Evolutionary conservation across 1,140 invertebrate species (phyloP), one percentile per base, ranked within the genome.

Genomic region (Ceratosolen solmsi): DNA sequence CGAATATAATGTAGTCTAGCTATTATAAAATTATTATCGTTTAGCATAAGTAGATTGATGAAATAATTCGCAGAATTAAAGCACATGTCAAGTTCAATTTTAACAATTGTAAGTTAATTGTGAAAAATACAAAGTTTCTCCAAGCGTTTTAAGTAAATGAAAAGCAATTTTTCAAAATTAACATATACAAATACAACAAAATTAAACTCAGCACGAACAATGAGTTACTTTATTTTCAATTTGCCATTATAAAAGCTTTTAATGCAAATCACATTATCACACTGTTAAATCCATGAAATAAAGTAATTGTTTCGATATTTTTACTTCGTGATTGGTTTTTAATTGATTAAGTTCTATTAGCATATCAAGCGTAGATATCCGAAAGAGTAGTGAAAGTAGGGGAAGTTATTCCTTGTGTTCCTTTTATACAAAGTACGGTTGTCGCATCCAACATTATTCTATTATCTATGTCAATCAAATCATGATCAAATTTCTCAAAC

Each of bases 401-500:
- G 58, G 60, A 65, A 70, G n/a, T 27, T 30, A 22, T 27, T 54
- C 25, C 68, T 38, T 80, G 49, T 74, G 56, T 65, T 51, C 71
- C 79, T 74, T 74, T 74, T 63, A 65, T 36, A 65, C 30, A 65
- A 60, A 80, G 56, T 70, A 74, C 73, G 75, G 72, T 70, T 68
- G 79, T 75, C 72, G 60, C 68, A 65, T 79, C 58, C 65, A 65
- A 74, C 63, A 65, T 51, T 65, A 80, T 80, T 75, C 72, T 75
- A 75, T 81, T 81, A 81, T 81, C 72, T 54, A 56, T 36, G 58
- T 81, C 72, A 75, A 81, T 81, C 46, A 75, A 81, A 81, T 75
- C 79, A 56, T 70, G 58, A 74, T 81, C 46, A 60, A 70, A 81
- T 81, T 76, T 81, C 71, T 75, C 49, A 46, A 58, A 33, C 60